phyloP scores from a whole-genome alignment of 2,888 invertebrate species.

The Atrina japonica region DNA sequence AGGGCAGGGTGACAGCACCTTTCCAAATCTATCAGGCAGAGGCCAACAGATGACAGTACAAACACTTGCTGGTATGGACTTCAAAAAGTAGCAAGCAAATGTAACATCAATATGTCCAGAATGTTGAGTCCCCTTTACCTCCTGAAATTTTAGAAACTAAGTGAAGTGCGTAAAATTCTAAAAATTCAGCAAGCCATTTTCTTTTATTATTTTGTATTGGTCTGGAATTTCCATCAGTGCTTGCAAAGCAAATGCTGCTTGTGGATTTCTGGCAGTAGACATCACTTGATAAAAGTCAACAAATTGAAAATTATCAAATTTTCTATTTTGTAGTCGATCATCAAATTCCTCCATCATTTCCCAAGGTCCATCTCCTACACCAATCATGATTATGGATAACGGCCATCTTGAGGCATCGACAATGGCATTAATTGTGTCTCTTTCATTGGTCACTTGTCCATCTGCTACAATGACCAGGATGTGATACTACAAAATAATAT shows the following conservation, averaged over 20 bases:
- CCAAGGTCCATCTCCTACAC: slow-evolving; percentile 83
- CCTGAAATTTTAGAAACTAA: no score
- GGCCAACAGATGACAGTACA: no score
- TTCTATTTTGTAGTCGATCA: slow-evolving; percentile 81
- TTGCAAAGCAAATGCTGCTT: slow-evolving; percentile 82
- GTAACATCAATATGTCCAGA: no score
- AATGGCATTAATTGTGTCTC: slow-evolving; percentile 81
- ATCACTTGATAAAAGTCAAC: slow-evolving; percentile 81
- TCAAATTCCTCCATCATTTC: slow-evolving; percentile 83
- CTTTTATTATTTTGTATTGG: slow-evolving; percentile 79
- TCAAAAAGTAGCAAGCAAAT: no score
- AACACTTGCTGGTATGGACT: no score
- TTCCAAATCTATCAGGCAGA: no score
- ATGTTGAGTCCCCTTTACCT: no score
- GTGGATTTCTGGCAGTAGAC: slow-evolving; percentile 67
- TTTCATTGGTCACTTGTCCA: slow-evolving; percentile 82
- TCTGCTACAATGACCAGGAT: slow-evolving; percentile 83
- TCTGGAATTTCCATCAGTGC: slow-evolving; percentile 83
- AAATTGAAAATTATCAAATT: slow-evolving; percentile 83
- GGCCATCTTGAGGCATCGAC: slow-evolving; percentile 82
- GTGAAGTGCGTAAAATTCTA: no score
- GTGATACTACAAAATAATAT: slow-evolving; percentile 81
- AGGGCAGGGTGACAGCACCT: no score
- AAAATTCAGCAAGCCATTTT: slow-evolving; percentile 59
- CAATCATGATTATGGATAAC: slow-evolving; percentile 82